These are phyloP conservation scores for Hylomyscus alleni DNA, from an alignment of 2,797 vertebrate genomes.

Conservation along the genomic window DNA sequence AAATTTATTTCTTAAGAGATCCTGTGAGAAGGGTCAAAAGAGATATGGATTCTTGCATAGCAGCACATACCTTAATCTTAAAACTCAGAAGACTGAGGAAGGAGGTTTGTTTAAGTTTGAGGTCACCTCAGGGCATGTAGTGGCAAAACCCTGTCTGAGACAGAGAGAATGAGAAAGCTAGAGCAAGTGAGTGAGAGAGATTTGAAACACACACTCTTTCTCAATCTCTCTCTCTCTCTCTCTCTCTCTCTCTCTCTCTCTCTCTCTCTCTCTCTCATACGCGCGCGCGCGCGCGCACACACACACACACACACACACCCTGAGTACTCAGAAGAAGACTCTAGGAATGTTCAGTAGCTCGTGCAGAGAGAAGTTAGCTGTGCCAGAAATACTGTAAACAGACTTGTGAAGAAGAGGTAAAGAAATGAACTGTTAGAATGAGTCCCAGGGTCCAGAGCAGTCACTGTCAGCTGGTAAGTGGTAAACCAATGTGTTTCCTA, in stretches of 20 bases:
- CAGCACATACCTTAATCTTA: not conserved
- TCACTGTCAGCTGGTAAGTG: not conserved
- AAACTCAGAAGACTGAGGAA: not conserved
- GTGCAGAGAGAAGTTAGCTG: not conserved
- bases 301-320: too few species aligned
- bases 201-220: not conserved
- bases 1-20: constrained; percentile 29
- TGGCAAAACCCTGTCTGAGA: not conserved
- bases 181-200: not conserved
- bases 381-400: not conserved
- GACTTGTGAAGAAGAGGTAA: not conserved
- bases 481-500: not conserved
- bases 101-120: not conserved
- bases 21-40: not conserved
- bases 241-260: too few species aligned
- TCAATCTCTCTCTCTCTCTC: too few species aligned
- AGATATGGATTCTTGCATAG: not conserved
- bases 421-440: not conserved
- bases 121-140: not conserved
- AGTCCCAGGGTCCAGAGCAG: not conserved
- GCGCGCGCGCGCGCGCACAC: too few species aligned
- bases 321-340: not conserved
- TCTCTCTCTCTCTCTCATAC: too few species aligned
- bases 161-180: not conserved
- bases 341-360: not conserved